A percentile compares a stretch with the other conserved stretches of the same genome.
Conservation (phyloP, 2,113 vertebrate genomes). For the Boulengeromyrus knoepffleri region DNA sequence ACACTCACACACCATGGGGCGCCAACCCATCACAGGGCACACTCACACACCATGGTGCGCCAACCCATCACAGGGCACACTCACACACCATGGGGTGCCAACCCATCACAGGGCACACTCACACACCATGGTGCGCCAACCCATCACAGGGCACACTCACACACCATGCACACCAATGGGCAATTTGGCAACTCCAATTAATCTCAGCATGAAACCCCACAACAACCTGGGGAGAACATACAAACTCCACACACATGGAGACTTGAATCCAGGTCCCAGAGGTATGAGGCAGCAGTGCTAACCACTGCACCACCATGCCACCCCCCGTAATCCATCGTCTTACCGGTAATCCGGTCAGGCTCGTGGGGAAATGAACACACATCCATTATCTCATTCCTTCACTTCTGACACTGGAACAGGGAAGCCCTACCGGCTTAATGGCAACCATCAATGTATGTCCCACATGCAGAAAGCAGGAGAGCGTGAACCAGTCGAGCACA, state of each 20-base stretch:
- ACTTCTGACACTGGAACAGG: neutral
- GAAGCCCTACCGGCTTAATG: neutral
- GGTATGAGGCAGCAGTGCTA: neutral
- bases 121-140: neutral
- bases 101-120: neutral
- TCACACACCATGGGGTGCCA: too few species aligned
- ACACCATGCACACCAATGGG: neutral
- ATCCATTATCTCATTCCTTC: neutral
- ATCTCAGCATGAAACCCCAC: neutral
- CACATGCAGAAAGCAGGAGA: neutral
- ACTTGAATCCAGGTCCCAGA: neutral
- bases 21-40: too few species aligned
- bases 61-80: too few species aligned
- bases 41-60: too few species aligned
- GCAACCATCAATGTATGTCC: neutral
- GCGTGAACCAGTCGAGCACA: neutral
- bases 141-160: neutral
- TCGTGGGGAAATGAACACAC: neutral
- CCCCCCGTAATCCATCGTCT: neutral
- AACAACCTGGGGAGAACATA: neutral
- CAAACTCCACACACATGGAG: neutral
- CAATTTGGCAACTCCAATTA: neutral
- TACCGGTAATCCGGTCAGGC: neutral
- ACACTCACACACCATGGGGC: too few species aligned
- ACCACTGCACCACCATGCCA: neutral